A percentile compares a stretch with the other conserved stretches of the same genome.
These are phyloP conservation scores for Nipponacmea schrenckii DNA, from an alignment of 2,888 invertebrate genomes.

Conservation along the genomic window DNA sequence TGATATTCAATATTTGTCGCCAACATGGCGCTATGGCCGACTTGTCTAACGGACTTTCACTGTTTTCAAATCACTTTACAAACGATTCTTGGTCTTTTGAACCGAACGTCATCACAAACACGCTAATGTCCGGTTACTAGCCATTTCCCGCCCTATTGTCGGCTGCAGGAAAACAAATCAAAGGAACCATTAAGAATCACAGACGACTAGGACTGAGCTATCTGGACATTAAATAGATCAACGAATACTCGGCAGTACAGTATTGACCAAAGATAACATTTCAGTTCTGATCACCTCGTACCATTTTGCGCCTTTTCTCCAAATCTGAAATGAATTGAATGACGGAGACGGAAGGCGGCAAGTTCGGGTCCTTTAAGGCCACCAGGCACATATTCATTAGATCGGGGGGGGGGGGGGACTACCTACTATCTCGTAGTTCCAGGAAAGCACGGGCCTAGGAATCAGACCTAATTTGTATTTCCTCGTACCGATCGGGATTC, in stretches of 20 bases:
- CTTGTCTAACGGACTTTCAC: background rate
- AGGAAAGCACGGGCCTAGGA: too few species aligned
- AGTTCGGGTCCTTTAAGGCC: background rate
- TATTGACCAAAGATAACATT: background rate
- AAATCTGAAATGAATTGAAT: background rate
- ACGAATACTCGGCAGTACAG: background rate
- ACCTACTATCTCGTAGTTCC: too few species aligned
- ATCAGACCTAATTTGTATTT: too few species aligned
- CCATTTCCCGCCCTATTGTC: slow-evolving; percentile 7
- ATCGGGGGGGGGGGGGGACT: too few species aligned
- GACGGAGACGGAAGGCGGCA: background rate
- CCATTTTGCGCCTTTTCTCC: background rate
- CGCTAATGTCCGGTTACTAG: slow-evolving; percentile 2
- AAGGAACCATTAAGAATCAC: background rate
- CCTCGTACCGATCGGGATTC: too few species aligned
- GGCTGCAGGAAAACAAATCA: background rate
- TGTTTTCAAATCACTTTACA: background rate
- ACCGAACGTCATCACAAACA: slow-evolving; percentile 1
- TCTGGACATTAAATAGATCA: background rate
- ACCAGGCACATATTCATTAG: background rate
- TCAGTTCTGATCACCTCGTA: background rate
- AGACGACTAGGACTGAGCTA: background rate
- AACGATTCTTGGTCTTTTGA: background rate
- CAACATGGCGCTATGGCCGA: background rate
- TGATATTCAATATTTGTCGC: background rate